Conservation (phyloP, 1,140 invertebrate species). For the Drosophila subpulchrella region DNA sequence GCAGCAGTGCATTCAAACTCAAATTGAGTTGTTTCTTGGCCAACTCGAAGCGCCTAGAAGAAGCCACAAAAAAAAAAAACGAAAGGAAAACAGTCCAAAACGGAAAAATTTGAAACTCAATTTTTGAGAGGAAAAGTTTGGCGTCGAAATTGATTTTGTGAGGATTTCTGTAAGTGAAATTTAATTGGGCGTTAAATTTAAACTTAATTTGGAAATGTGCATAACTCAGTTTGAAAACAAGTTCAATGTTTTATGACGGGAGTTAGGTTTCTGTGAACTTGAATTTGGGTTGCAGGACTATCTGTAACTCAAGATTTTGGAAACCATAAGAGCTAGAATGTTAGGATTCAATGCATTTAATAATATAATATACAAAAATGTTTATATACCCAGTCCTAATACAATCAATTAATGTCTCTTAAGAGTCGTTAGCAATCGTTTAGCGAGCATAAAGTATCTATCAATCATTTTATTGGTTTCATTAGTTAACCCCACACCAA, state of each 20-base stretch:
- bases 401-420: no score
- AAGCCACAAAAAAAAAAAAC: conserved; percentile 6
- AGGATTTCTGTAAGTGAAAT: conserved; percentile 13
- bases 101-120: conserved; percentile 10
- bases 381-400: no score
- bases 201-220: background rate
- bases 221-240: conserved; percentile 1
- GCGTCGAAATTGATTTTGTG: conserved; percentile 33
- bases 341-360: no score
- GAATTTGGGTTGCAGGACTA: background rate
- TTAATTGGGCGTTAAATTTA: conserved; percentile 6
- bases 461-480: conserved; percentile 6
- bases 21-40: conserved; percentile 30
- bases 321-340: no score
- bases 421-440: no score
- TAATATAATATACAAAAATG: no score
- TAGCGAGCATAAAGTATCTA: background rate
- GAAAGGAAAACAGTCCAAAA: background rate
- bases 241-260: conserved; percentile 4
- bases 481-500: background rate
- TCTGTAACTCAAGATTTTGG: no score
- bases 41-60: conserved; percentile 12
- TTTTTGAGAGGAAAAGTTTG: conserved; percentile 13
- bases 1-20: conserved; percentile 29
- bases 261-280: conserved; percentile 1